A percentile compares a stretch with the other conserved stretches of the same genome.
These are phyloP conservation scores for Hippocampus zosterae DNA, from an alignment of 2,113 vertebrate genomes.

Conservation along the genomic window DNA sequence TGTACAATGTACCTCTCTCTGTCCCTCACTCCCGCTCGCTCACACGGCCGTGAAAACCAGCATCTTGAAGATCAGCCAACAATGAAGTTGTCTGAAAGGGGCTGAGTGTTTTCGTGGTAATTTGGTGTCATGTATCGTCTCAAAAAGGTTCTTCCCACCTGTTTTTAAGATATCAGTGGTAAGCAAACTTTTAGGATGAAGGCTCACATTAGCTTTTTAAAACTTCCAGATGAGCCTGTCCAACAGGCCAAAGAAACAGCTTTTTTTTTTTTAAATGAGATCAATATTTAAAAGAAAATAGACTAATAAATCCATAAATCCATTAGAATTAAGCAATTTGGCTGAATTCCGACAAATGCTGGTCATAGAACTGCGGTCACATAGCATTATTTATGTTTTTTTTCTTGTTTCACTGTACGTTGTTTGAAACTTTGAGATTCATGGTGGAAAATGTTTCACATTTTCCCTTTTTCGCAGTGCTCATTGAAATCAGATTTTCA, in stretches of 20 bases:
- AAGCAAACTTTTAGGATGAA: neutral
- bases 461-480: neutral
- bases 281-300: no score
- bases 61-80: neutral
- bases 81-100: slow-evolving; percentile 1
- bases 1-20: slow-evolving; percentile 22
- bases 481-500: neutral
- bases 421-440: neutral
- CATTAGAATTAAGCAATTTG: no score
- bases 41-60: neutral
- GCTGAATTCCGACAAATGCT: neutral
- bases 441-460: neutral
- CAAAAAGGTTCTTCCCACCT: neutral
- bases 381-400: neutral
- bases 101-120: neutral
- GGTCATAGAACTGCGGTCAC: neutral
- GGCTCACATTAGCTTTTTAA: neutral
- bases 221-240: neutral
- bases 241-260: no score
- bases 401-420: neutral
- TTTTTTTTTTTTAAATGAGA: no score
- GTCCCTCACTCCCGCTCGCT: neutral
- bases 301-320: no score
- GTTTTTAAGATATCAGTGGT: neutral
- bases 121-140: neutral